Evolutionary conservation across 2,888 invertebrate species (phyloP).

Genomic region (Noctua janthe): DNA sequence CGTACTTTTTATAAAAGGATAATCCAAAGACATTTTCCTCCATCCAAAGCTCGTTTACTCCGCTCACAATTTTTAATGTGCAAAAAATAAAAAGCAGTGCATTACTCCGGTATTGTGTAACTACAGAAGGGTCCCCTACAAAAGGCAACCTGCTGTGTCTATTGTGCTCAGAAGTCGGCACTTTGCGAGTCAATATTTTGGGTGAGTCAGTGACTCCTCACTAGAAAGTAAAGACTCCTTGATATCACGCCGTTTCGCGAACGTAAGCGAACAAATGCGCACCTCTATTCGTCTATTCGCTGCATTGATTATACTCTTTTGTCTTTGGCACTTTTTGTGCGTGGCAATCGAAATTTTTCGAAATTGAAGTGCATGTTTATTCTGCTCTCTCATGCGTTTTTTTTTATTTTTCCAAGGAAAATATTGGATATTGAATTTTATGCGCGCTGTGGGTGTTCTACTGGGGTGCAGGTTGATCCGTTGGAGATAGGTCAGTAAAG

Average conservation of each 20-base stretch:
- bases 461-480: not conserved
- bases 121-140: slow-evolving; percentile 82
- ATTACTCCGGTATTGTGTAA: slow-evolving; percentile 84
- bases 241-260: slow-evolving; percentile 73
- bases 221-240: slow-evolving; percentile 55
- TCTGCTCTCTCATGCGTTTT: slow-evolving; percentile 59
- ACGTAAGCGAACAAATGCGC: slow-evolving; percentile 85
- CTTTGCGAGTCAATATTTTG: slow-evolving; percentile 90
- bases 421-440: slow-evolving; percentile 31
- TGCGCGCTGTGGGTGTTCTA: slow-evolving; percentile 30
- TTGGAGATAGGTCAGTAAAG: not conserved
- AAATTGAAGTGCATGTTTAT: slow-evolving; percentile 77
- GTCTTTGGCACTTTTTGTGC: slow-evolving; percentile 80
- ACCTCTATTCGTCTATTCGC: slow-evolving; percentile 76
- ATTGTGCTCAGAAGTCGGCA: slow-evolving; percentile 87
- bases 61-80: slow-evolving; percentile 78
- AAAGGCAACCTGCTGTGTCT: slow-evolving; percentile 88
- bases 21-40: slow-evolving; percentile 30
- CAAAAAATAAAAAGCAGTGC: slow-evolving; percentile 85
- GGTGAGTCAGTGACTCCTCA: slow-evolving; percentile 80
- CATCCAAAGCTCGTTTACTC: slow-evolving; percentile 74
- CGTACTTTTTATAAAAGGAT: not conserved
- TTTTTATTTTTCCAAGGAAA: slow-evolving; percentile 26
- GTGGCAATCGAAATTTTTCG: slow-evolving; percentile 77
- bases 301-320: slow-evolving; percentile 80